Evolutionary conservation across 2,797 vertebrate species (phyloP).

Genomic region (Chelmon rostratus): DNA sequence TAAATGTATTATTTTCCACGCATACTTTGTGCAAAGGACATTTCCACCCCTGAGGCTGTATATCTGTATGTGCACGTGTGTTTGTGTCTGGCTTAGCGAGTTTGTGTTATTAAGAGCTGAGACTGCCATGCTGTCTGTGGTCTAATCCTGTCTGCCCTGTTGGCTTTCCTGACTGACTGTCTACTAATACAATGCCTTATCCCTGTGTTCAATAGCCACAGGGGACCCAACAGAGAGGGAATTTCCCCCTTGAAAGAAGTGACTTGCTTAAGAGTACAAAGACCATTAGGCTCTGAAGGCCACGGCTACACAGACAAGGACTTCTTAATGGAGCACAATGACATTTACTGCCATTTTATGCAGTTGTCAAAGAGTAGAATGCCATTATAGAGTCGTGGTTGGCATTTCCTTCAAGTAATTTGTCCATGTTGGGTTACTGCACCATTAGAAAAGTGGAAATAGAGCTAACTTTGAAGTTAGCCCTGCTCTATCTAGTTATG

Average conservation of each 20-base stretch:
- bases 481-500: background rate
- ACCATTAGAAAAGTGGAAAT: background rate
- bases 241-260: slow-evolving; percentile 61
- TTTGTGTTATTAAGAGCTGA: slow-evolving; percentile 37
- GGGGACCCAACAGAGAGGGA: slow-evolving; percentile 45
- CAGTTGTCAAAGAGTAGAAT: slow-evolving; percentile 28
- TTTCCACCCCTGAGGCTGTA: slow-evolving; percentile 21
- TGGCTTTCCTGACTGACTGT: slow-evolving; percentile 44
- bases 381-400: slow-evolving; percentile 33
- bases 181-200: slow-evolving; percentile 49
- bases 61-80: slow-evolving; percentile 14
- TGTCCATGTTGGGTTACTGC: slow-evolving; percentile 27
- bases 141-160: slow-evolving; percentile 45
- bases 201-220: slow-evolving; percentile 34
- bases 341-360: slow-evolving; percentile 65
- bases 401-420: slow-evolving; percentile 54
- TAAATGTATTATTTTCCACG: slow-evolving; percentile 30
- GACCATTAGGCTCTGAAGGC: slow-evolving; percentile 62
- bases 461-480: slow-evolving; percentile 5
- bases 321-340: slow-evolving; percentile 65
- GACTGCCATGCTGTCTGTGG: slow-evolving; percentile 40
- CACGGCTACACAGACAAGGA: slow-evolving; percentile 56
- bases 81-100: slow-evolving; percentile 11
- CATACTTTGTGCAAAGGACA: slow-evolving; percentile 37
- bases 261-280: slow-evolving; percentile 64